A percentile compares a stretch with the other conserved stretches of the same genome.
Conservation (phyloP, 2,797 vertebrate genomes). For the Sebastes melanostomus region DNA sequence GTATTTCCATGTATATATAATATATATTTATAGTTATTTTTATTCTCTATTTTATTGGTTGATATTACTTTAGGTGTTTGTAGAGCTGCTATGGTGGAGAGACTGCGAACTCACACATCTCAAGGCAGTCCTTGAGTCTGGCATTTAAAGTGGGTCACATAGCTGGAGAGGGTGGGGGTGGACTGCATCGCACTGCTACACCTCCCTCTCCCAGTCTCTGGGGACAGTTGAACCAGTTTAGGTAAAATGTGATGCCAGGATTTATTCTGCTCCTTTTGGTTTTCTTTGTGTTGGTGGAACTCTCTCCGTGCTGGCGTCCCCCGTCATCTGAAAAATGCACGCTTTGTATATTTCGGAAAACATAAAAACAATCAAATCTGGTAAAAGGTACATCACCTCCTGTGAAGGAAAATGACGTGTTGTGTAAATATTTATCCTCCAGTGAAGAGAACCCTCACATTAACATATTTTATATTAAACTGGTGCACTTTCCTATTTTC, state of each 20-base stretch:
- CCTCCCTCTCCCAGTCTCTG: not conserved
- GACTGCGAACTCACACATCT: not conserved
- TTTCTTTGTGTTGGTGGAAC: constrained; percentile 5
- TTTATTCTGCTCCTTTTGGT: not conserved
- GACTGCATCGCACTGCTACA: not conserved
- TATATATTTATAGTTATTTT: not conserved
- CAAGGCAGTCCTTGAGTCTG: constrained; percentile 5
- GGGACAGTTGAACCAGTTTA: constrained; percentile 16
- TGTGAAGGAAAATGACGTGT: not conserved
- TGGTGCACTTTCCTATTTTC: not conserved
- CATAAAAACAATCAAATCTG: not conserved
- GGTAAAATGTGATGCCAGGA: not conserved
- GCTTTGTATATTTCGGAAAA: not conserved
- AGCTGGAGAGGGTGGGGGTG: not conserved
- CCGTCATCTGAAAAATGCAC: not conserved
- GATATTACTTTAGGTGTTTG: not conserved
- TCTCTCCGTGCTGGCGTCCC: not conserved
- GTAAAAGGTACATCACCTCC: not conserved
- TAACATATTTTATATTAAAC: not conserved
- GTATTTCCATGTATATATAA: not conserved
- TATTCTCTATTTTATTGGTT: not conserved
- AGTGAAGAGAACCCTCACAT: not conserved
- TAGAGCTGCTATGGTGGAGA: not conserved
- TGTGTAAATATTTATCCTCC: not conserved
- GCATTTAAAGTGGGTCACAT: constrained; percentile 35